A percentile compares a stretch with the other conserved stretches of the same genome.
Evolutionary conservation across 1,140 invertebrate genomes (phyloP).

Genomic region (Rhagoletis zephyria): DNA sequence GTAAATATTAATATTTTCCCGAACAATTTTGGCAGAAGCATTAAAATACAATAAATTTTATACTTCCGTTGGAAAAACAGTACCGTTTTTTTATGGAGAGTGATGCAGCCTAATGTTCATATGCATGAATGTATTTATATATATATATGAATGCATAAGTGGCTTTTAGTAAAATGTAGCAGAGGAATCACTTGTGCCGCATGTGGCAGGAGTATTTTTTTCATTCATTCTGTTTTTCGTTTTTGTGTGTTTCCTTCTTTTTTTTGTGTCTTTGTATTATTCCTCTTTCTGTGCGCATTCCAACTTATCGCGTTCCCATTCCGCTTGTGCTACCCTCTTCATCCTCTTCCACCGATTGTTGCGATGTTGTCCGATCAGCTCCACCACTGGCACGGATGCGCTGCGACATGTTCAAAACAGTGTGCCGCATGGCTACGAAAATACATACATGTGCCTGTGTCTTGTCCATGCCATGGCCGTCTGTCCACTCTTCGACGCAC

Average conservation of each 20-base stretch:
- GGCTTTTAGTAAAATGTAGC: not conserved
- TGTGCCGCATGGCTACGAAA: not conserved
- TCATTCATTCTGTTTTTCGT: not conserved
- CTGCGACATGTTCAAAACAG: not conserved
- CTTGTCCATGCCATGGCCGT: not conserved
- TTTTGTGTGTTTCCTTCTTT: not conserved
- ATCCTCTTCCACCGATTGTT: not conserved
- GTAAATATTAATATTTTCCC: too few relatives aligned
- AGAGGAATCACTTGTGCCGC: not conserved
- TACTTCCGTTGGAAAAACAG: too few relatives aligned
- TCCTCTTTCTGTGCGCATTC: not conserved
- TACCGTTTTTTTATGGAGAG: too few relatives aligned
- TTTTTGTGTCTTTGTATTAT: not conserved
- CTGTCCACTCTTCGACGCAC: constrained; percentile 16
- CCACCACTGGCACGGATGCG: not conserved
- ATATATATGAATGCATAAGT: not conserved
- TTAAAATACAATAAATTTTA: too few relatives aligned
- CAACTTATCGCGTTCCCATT: constrained; percentile 12
- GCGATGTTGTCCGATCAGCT: too few relatives aligned
- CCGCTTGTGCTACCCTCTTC: too few relatives aligned
- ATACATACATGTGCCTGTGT: not conserved
- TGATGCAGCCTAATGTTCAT: not conserved
- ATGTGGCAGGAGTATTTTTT: constrained; percentile 8
- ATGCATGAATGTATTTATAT: not conserved
- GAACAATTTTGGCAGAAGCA: too few relatives aligned